Evolutionary conservation across 1,140 invertebrate genomes (phyloP).

Genomic region (Drosophila pseudoobscura): DNA sequence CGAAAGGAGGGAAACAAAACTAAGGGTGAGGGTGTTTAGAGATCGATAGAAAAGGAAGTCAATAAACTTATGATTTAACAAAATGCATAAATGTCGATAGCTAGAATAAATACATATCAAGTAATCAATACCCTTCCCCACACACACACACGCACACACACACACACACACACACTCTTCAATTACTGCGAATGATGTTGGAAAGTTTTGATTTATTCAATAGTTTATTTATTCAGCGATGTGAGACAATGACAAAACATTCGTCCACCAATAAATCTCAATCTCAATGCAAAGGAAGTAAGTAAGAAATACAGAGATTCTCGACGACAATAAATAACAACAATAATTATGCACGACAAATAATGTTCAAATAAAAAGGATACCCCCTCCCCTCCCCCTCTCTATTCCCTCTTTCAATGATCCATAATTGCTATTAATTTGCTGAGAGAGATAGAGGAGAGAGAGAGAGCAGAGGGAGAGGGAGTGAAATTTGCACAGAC

Average conservation of each 20-base stretch:
- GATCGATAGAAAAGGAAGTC: no score
- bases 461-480: not conserved
- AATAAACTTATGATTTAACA: no score
- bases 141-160: not conserved
- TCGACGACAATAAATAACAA: slow-evolving; percentile 42
- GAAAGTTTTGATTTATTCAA: slow-evolving; percentile 43
- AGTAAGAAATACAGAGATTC: slow-evolving; percentile 29
- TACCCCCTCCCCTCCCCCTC: not conserved
- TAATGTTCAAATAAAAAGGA: slow-evolving; percentile 24
- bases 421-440: slow-evolving; percentile 55
- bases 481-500: slow-evolving; percentile 28
- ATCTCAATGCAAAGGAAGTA: slow-evolving; percentile 22
- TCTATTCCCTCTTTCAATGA: slow-evolving; percentile 16
- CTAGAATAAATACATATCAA: no score
- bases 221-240: slow-evolving; percentile 4
- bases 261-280: slow-evolving; percentile 41
- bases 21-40: no score
- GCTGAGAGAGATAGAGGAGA: slow-evolving; percentile 16
- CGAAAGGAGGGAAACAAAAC: no score
- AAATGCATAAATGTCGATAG: no score
- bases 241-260: slow-evolving; percentile 25
- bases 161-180: not conserved
- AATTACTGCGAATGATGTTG: slow-evolving; percentile 35
- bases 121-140: slow-evolving; percentile 15
- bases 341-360: slow-evolving; percentile 48